Evolutionary conservation across 1,140 invertebrate species (phyloP), one percentile per base, ranked within the genome.

Genomic region (Stegodyphus dumicola): DNA sequence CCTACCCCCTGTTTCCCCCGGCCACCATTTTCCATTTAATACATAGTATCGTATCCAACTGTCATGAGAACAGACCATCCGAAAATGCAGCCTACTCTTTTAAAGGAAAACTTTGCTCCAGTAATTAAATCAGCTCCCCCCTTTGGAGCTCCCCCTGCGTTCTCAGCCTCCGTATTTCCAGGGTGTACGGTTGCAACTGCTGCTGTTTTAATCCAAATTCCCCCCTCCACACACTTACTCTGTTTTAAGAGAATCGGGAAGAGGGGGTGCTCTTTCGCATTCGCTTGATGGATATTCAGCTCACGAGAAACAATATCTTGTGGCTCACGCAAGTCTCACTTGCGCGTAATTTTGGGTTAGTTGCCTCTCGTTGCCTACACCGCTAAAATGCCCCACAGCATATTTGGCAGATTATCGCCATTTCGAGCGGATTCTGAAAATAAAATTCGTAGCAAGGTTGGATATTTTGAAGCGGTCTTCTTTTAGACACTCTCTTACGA

Each of bases 321-420:
- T 77, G 56, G 81, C 73, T 85, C 81, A 85, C 81, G 81, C 81
- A 77, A 85, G 81, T 85, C 74, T 85, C 81, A 85, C 81, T 85
- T 85, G 81, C 81, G 81, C 73, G 81, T 85, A 85, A 85, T 85
- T 85, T 85, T 60, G 81, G 81, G 81, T 85, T 85, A 85, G 81
- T 85, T 85, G 81, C 81, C 81, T 67, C 81, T 77, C 81, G 81
- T 85, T 85, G 81, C 81, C 65, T 85, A 77, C 74, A 85, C 81
- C 33, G 33, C 33, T 33, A 33, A 33, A 33, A 33, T 33, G 33
- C 33, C 33, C 33, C 33, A 33, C 33, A 3, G 33, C 33, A 33
- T 33, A 33, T 33, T 33, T 33, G 33, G 33, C 33, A 33, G 33
- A 33, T 33, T 33, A 33, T 33, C 33, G 33, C 33, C 33, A 33